Conservation (phyloP, 2,113 vertebrate species). For the Sinocyclocheilus maitianheensis region DNA sequence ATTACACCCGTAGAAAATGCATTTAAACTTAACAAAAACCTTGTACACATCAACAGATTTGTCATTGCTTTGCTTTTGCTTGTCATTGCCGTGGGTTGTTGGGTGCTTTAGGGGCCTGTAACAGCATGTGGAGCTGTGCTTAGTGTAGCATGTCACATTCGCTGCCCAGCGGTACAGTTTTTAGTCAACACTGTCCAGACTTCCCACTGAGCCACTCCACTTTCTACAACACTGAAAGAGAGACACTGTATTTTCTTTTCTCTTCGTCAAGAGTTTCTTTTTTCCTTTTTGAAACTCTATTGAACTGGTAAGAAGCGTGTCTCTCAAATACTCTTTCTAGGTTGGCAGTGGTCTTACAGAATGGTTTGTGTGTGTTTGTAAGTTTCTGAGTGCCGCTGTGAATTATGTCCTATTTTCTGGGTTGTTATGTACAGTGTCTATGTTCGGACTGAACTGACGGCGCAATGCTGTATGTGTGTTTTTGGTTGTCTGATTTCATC, state of each 20-base stretch:
- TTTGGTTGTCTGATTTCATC: slow-evolving; percentile 23
- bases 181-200: slow-evolving; percentile 16
- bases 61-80: slow-evolving; percentile 4
- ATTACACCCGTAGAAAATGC: neutral
- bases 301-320: neutral
- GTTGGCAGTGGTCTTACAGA: neutral
- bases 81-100: slow-evolving; percentile 10
- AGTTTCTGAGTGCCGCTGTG: neutral
- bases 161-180: neutral
- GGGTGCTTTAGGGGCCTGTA: neutral
- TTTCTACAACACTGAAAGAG: neutral
- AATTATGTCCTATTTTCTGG: neutral
- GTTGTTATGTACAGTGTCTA: neutral
- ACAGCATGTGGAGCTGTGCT: slow-evolving; percentile 12
- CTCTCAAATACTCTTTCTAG: neutral
- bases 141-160: slow-evolving; percentile 28
- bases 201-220: neutral
- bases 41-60: neutral
- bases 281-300: neutral
- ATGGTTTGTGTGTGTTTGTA: too few relatives aligned
- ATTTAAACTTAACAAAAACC: neutral
- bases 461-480: neutral
- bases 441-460: neutral
- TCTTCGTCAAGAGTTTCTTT: neutral
- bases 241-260: neutral